Conservation (phyloP, 1,140 invertebrate genomes). For the Aethina tumida region DNA sequence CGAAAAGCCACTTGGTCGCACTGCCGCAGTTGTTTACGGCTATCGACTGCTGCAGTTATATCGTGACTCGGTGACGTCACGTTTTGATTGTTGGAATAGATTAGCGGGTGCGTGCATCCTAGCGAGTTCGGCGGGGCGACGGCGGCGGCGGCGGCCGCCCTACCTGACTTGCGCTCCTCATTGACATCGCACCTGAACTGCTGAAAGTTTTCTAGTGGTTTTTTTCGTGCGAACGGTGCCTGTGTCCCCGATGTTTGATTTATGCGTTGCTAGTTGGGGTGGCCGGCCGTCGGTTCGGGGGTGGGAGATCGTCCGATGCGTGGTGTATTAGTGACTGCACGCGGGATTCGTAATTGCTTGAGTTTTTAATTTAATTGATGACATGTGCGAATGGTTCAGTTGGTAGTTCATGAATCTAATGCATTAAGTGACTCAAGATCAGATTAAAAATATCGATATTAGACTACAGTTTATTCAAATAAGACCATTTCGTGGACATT, state of each 20-base stretch:
- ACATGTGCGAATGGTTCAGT: too few species aligned
- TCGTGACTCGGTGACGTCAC: conserved; percentile 28
- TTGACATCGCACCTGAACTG: conserved; percentile 7
- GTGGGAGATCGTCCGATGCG: not conserved
- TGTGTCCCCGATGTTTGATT: conserved; percentile 8
- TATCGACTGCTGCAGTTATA: conserved; percentile 22
- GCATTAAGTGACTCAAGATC: too few species aligned
- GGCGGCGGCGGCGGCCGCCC: conserved; percentile 16
- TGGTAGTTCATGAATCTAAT: too few species aligned
- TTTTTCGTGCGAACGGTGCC: conserved; percentile 10
- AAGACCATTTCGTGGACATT: too few species aligned
- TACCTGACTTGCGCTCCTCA: conserved; percentile 18
- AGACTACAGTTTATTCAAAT: too few species aligned
- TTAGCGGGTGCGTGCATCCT: conserved; percentile 20
- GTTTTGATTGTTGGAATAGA: conserved; percentile 26
- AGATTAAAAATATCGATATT: too few species aligned
- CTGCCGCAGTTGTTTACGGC: conserved; percentile 3
- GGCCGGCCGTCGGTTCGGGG: not conserved
- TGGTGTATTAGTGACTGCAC: not conserved
- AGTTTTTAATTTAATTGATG: too few species aligned
- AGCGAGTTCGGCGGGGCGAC: conserved; percentile 13
- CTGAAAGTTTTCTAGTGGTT: conserved; percentile 3
- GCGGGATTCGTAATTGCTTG: not conserved
- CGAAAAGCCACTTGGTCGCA: not conserved
- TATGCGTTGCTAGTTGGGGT: conserved; percentile 3